A percentile compares a stretch with the other conserved stretches of the same genome.
These are phyloP conservation scores for Epinephelus coioides DNA, from an alignment of 2,797 vertebrate genomes.

Conservation along the genomic window DNA sequence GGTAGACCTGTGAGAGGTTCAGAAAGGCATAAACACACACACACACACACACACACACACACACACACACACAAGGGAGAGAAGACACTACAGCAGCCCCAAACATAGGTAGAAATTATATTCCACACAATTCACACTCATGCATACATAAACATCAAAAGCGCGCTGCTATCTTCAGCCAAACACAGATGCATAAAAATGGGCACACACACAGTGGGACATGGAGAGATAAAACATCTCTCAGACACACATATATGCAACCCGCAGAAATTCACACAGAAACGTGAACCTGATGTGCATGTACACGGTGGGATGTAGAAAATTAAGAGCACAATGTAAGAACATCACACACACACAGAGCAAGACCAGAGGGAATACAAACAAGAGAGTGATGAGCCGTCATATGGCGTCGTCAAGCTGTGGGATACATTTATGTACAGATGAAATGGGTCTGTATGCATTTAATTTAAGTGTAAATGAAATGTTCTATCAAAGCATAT, in stretches of 20 bases:
- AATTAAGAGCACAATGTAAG: constrained; percentile 52
- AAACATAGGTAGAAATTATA: constrained; percentile 46
- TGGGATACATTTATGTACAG: constrained; percentile 40
- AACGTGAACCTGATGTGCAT: constrained; percentile 47
- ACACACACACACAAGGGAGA: constrained; percentile 10
- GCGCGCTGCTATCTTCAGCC: constrained; percentile 20
- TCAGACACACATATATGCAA: constrained; percentile 17
- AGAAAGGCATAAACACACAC: constrained; percentile 22
- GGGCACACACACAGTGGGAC: constrained; percentile 35
- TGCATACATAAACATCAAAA: constrained; percentile 60
- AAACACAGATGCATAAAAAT: constrained; percentile 47
- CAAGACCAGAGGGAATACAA: constrained; percentile 59
- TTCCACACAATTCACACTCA: constrained; percentile 40
- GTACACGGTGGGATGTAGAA: constrained; percentile 48
- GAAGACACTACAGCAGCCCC: not conserved
- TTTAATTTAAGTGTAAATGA: constrained; percentile 68
- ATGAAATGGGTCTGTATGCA: constrained; percentile 47
- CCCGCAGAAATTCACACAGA: constrained; percentile 18
- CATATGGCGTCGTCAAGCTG: constrained; percentile 46
- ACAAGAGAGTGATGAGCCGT: constrained; percentile 53
- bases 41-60: not conserved
- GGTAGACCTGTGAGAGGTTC: constrained; percentile 26
- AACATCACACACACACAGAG: constrained; percentile 32
- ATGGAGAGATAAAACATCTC: constrained; percentile 57
- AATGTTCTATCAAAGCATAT: constrained; percentile 56